Evolutionary conservation across 2,797 vertebrate genomes (phyloP).

Genomic region (Prionace glauca): DNA sequence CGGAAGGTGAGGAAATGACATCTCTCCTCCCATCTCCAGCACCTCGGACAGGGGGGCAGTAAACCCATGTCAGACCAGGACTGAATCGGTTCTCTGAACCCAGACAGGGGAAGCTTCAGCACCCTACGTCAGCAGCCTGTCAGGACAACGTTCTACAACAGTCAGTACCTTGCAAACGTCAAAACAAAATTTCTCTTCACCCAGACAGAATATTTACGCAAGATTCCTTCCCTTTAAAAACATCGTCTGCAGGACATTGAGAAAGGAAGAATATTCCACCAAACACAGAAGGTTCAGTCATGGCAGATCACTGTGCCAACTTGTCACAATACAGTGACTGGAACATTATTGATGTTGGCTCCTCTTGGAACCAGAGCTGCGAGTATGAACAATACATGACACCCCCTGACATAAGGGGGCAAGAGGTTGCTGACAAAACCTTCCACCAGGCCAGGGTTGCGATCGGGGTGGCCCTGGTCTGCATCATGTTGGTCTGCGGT

Average conservation of each 20-base stretch:
- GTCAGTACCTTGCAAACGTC: background rate
- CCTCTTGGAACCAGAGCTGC: constrained; percentile 40
- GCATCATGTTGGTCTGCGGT: constrained; percentile 45
- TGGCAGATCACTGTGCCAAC: background rate
- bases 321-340: background rate
- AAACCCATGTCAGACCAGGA: too few species aligned
- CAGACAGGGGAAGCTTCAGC: background rate
- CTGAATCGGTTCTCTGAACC: background rate
- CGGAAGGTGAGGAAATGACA: background rate
- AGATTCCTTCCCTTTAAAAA: background rate
- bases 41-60: background rate
- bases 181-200: background rate
- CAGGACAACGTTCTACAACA: background rate
- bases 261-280: background rate
- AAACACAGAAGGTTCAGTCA: background rate
- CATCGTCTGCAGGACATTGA: background rate
- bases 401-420: background rate
- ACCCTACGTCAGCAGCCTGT: background rate
- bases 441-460: constrained; percentile 41
- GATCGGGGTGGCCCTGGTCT: constrained; percentile 42
- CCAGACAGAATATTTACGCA: background rate
- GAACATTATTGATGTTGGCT: background rate
- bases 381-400: constrained; percentile 40
- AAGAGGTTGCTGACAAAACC: constrained; percentile 23
- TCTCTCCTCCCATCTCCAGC: background rate